Evolutionary conservation across 2,888 invertebrate species (phyloP), one percentile per base, ranked within the genome.

Genomic region (Phoronis australis): DNA sequence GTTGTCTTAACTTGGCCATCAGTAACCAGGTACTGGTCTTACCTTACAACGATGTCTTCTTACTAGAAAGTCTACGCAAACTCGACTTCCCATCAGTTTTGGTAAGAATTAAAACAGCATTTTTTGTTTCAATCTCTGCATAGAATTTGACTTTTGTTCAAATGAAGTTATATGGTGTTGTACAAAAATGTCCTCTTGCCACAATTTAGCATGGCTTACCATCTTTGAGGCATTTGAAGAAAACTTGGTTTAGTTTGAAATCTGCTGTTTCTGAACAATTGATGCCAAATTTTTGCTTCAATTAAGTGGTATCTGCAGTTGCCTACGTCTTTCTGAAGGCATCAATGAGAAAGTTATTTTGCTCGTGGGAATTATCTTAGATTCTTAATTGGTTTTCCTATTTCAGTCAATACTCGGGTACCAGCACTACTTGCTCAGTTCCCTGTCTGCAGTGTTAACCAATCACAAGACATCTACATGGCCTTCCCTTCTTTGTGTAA

Each of bases 111-210:
- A 15, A 12, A 24, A 23, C n/a, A 20, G 23, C 18, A 9, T 15
- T 15, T 21, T 15, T 24, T 18, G 21, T 46, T 37, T 38, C 37
- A 38, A 31, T 31, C 37, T 15, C 37, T 37, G 20, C 35, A 4
- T 5, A 42, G 42, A 27, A 42, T 27, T 25, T 21, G 42, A 12
- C 42, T 27, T n/a, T 20, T 42, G 15, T 42, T 42, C 20, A 42
- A 20, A 21, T 26, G 27, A 6, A 27, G 42, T 42, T 26, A 42
- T 42, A 42, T 27, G 26, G 26, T 25, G 23, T 26, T 42, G 26
- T 26, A 25, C 9, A 26, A 26, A 4, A 27, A 42, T 18, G 23
- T 22, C 9, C 31, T 27, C 5, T 21, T 27, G n/a, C 31, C 31
- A 15, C 25, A 42, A n/a, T 25, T 21, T n/a, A 27, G 21, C 25